Evolutionary conservation across 2,797 vertebrate genomes (phyloP).

Genomic region (Liasis olivaceus): DNA sequence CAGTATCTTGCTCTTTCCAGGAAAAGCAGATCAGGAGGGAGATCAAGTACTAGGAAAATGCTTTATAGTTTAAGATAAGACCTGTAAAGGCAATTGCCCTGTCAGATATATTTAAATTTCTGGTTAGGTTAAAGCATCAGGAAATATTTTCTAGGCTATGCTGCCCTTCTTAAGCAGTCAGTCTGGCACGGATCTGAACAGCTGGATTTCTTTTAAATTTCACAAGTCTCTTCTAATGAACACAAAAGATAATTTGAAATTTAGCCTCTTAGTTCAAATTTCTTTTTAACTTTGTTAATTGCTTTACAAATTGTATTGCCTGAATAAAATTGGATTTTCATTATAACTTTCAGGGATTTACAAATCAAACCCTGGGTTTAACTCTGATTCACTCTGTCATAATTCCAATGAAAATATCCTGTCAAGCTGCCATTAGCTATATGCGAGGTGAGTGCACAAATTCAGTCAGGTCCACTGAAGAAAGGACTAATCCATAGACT

Average conservation of each 20-base stretch:
- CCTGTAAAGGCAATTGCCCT: background rate
- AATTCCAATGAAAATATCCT: background rate
- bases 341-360: background rate
- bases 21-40: conserved; percentile 22
- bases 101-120: background rate
- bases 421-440: background rate
- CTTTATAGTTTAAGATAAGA: background rate
- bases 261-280: background rate
- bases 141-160: background rate
- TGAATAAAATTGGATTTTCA: background rate
- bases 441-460: background rate
- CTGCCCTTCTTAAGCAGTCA: background rate
- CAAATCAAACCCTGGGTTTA: background rate
- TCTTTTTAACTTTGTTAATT: background rate
- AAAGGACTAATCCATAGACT: background rate
- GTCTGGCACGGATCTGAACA: background rate
- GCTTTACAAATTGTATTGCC: background rate
- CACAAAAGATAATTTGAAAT: background rate
- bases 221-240: background rate
- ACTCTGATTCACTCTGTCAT: background rate
- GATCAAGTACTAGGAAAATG: background rate
- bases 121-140: conserved; percentile 6
- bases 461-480: background rate
- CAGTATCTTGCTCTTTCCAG: conserved; percentile 45
- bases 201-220: background rate